Evolutionary conservation across 2,113 vertebrate species (phyloP), one percentile per base, ranked within the genome.

Genomic region (Sitta europaea): DNA sequence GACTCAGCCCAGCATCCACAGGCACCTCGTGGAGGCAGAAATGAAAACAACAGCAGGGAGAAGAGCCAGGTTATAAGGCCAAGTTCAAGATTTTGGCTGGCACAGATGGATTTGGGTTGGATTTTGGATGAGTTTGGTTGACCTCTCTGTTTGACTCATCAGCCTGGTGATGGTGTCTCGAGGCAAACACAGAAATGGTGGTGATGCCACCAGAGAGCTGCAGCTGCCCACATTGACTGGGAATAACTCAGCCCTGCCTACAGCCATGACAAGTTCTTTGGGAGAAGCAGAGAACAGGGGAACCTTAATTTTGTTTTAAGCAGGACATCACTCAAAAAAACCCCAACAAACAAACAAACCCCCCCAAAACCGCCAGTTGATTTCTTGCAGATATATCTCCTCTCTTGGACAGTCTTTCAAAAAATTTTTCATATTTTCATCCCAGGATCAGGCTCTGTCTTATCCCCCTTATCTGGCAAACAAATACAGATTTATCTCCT

Each of bases 31-130:
- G 16, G 58, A 45, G 74, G 51, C 42, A 88, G 18, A 50, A 79
- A 35, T 17, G 6, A 0, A 2, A 91, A 43, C 11, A 61, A 1
- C 15, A 71, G 11, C 42, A 48, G 35, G 14, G 40, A 67, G 62
- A 40, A 72, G 25, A 2, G 8, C 5, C 0, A 2, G 22, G 24
- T 55, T 48, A 5, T 2, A 6, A 14, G 20, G 22, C 22, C 33
- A 28, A 11, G 11, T 16, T 53, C 28, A 36, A 54, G 48, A 53
- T 40, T 90, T 57, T 36, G 33, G 19, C 48, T 87, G 14, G 0
- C 25, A 29, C 11, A 11, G 51, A 42, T 31, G 16, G 31, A 6
- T 62, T 42, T n/a, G 33, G 51, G 43, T 87, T 38, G 48, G 35
- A 17, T 55, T 87, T 70, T 10, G 27, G 54, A 21, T 33, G 10